Percentiles rank a stretch among this genome's conserved stretches.
These are phyloP conservation scores for Bombus sibiricus DNA, from an alignment of 1,140 invertebrate genomes.

Conservation along the genomic window DNA sequence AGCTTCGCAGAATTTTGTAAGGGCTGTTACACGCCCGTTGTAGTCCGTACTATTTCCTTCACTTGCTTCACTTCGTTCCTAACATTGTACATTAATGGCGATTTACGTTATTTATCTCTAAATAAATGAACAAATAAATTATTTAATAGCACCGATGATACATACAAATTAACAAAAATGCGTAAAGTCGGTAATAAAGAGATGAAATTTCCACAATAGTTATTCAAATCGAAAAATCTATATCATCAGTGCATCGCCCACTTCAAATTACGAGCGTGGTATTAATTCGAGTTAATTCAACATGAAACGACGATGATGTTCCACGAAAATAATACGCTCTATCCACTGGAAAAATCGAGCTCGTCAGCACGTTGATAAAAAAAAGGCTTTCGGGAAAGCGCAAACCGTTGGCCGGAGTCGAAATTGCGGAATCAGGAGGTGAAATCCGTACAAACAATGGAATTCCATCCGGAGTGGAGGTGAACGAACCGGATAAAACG, in stretches of 20 bases:
- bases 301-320: neutral
- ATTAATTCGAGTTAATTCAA: conserved; percentile 18
- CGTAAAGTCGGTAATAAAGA: neutral
- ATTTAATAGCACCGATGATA: too few species aligned
- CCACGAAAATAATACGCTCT: neutral
- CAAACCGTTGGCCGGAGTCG: neutral
- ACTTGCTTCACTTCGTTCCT: too few species aligned
- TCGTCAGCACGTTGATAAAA: conserved; percentile 12
- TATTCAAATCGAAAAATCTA: neutral
- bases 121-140: too few species aligned
- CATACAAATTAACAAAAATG: too few species aligned
- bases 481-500: conserved; percentile 43
- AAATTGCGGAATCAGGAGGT: neutral
- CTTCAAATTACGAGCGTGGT: neutral
- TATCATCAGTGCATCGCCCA: neutral
- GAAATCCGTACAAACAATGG: conserved; percentile 39
- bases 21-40: too few species aligned
- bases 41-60: too few species aligned
- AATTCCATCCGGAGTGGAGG: conserved; percentile 23
- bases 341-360: neutral
- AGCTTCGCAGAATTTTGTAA: too few species aligned
- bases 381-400: neutral
- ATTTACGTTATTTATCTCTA: too few species aligned
- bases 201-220: neutral
- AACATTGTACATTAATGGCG: too few species aligned